Evolutionary conservation across 2,888 invertebrate species (phyloP).

Genomic region (Chorisops tibialis): DNA sequence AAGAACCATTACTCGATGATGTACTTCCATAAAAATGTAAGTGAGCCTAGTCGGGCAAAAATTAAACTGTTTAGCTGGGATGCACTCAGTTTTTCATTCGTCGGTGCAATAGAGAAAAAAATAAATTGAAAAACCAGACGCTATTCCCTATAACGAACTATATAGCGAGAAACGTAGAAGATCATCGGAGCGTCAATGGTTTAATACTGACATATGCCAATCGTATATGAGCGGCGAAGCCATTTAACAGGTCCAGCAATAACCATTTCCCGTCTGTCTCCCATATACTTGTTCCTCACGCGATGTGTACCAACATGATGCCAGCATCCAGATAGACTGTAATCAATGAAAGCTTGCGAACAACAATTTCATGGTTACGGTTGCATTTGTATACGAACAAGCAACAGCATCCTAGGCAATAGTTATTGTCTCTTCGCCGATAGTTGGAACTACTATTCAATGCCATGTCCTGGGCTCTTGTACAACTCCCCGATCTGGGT

Average conservation of each 20-base stretch:
- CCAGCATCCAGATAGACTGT: no score
- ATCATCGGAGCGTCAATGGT: not conserved
- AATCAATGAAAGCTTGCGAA: not conserved
- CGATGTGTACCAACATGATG: no score
- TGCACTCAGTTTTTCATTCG: not conserved
- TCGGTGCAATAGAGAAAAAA: not conserved
- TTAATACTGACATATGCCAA: not conserved
- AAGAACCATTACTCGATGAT: no score
- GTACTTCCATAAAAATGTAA: no score
- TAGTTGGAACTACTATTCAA: no score
- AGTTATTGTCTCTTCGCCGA: no score
- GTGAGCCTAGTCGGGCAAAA: not conserved
- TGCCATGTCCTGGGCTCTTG: no score
- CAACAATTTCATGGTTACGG: not conserved
- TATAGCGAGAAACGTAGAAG: not conserved
- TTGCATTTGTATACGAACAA: not conserved
- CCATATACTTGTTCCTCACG: no score
- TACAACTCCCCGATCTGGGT: no score
- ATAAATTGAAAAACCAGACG: not conserved
- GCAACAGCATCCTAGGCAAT: no score
- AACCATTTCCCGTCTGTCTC: constrained; percentile 14
- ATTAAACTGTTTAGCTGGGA: not conserved
- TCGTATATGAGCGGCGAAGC: not conserved
- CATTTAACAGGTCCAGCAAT: constrained; percentile 13
- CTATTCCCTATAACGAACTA: no score